These are phyloP conservation scores for Coilia nasus DNA, from an alignment of 2,797 vertebrate species.

Conservation along the genomic window DNA sequence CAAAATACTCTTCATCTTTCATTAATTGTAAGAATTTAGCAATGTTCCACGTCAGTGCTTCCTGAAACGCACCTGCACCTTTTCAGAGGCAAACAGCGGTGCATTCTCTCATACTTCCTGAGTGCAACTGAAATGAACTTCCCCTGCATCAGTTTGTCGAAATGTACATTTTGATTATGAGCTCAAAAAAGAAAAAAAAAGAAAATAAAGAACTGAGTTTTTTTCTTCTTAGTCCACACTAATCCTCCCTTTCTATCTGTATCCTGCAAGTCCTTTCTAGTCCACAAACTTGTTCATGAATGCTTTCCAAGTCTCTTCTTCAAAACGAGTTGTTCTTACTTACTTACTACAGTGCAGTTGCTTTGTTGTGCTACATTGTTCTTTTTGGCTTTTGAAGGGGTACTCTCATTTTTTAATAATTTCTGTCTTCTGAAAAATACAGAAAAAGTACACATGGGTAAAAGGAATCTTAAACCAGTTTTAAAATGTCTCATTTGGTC, in stretches of 20 bases:
- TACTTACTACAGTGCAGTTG: background rate
- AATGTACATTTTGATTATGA: slow-evolving; percentile 23
- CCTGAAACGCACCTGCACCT: background rate
- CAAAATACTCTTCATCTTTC: background rate
- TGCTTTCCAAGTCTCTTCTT: background rate
- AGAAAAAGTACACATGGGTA: background rate
- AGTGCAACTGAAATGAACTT: background rate
- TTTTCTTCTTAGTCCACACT: background rate
- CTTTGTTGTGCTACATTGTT: background rate
- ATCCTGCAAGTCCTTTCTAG: background rate
- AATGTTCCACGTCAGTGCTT: slow-evolving; percentile 5
- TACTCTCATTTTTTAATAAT: background rate
- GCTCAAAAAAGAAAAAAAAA: background rate
- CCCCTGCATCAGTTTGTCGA: background rate
- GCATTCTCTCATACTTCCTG: background rate
- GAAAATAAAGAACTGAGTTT: background rate
- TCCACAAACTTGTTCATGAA: background rate
- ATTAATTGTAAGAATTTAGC: slow-evolving; percentile 5
- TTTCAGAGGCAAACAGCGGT: background rate
- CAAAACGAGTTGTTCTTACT: background rate
- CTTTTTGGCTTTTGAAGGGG: background rate
- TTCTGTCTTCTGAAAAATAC: background rate
- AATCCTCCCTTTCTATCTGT: background rate
- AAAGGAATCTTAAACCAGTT: background rate
- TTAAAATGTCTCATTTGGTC: background rate